Percentiles rank a stretch among this genome's conserved stretches.
Conservation (phyloP, 2,797 vertebrate genomes). For the Ceryle rudis region DNA sequence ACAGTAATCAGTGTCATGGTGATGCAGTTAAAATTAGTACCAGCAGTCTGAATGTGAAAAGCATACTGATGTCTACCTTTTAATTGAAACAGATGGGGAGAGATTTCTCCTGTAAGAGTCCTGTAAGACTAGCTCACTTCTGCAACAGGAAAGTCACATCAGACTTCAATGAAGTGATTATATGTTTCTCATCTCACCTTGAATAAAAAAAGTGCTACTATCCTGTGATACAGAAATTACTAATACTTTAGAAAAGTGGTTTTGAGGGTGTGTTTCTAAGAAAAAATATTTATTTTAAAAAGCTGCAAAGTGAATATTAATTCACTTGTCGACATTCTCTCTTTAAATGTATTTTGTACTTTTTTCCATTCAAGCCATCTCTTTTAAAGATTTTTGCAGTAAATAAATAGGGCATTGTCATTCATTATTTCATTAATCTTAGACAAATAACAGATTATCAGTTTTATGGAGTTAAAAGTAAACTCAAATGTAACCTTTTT, state of each 20-base stretch:
- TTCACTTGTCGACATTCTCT: background rate
- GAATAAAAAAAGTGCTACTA: background rate
- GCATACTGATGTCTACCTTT: background rate
- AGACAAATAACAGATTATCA: conserved; percentile 64
- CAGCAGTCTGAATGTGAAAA: background rate
- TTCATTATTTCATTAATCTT: conserved; percentile 69
- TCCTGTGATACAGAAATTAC: background rate
- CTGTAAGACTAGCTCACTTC: background rate
- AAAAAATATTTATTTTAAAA: background rate
- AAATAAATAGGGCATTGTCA: conserved; percentile 21
- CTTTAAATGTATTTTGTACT: background rate
- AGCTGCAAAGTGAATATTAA: too few species aligned
- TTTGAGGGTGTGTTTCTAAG: background rate
- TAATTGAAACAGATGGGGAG: background rate
- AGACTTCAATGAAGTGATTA: background rate
- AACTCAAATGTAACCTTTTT: conserved; percentile 69
- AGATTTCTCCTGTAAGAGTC: background rate
- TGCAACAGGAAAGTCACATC: background rate
- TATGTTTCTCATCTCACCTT: background rate
- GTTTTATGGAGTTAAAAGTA: conserved; percentile 72
- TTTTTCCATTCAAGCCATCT: background rate
- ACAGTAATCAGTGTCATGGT: background rate
- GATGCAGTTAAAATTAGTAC: background rate
- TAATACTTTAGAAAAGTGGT: background rate
- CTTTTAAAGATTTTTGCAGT: conserved; percentile 14